phyloP scores from a whole-genome alignment of 2,797 vertebrate genomes.

The Pagetopsis macropterus region DNA sequence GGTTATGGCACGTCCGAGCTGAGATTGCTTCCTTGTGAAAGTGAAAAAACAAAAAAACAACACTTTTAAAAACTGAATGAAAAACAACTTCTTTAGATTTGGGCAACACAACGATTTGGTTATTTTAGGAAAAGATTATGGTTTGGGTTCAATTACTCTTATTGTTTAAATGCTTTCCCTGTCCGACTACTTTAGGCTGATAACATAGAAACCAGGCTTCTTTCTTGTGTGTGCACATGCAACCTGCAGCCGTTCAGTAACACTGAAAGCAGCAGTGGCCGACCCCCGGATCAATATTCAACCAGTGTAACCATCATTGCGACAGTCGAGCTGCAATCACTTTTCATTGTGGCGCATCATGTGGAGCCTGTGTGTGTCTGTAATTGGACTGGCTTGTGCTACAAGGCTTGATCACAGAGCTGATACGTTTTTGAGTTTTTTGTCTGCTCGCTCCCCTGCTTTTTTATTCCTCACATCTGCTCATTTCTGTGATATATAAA shows the following conservation, averaged over 20 bases:
- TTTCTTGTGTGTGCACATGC: not conserved
- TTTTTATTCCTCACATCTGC: slow-evolving; percentile 48
- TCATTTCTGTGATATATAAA: slow-evolving; percentile 44
- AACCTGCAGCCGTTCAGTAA: slow-evolving; percentile 23
- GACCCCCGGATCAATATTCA: slow-evolving; percentile 48
- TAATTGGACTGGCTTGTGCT: slow-evolving; percentile 43
- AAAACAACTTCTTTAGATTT: too few relatives aligned
- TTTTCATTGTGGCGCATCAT: slow-evolving; percentile 38
- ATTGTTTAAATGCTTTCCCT: too few relatives aligned
- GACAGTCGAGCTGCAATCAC: slow-evolving; percentile 59
- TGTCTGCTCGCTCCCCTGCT: slow-evolving; percentile 4
- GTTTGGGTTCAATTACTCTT: too few relatives aligned
- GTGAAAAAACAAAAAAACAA: too few relatives aligned
- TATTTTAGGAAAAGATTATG: too few relatives aligned
- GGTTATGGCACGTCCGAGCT: too few relatives aligned
- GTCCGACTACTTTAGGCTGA: too few relatives aligned
- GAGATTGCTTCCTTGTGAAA: too few relatives aligned
- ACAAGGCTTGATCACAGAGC: slow-evolving; percentile 40
- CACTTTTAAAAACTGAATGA: too few relatives aligned
- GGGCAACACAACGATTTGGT: too few relatives aligned
- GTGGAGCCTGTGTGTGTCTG: slow-evolving; percentile 46
- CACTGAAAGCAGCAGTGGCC: slow-evolving; percentile 30
- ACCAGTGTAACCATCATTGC: slow-evolving; percentile 34
- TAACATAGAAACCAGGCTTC: too few relatives aligned
- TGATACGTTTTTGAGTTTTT: slow-evolving; percentile 29